Evolutionary conservation across 1,140 invertebrate genomes (phyloP).

Genomic region (Microvelia longipes): DNA sequence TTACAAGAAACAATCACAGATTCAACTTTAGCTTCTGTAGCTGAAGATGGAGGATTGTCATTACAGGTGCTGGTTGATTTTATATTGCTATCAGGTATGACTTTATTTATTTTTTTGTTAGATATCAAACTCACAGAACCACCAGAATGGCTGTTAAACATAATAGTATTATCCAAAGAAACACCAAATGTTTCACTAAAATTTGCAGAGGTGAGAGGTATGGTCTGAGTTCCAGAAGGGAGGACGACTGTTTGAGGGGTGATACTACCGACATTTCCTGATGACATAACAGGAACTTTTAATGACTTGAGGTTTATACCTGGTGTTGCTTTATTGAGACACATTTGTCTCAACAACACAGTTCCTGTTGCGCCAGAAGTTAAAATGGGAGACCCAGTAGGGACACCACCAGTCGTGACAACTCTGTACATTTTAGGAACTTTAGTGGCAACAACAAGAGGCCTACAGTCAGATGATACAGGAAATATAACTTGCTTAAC

Average conservation of each 20-base stretch:
- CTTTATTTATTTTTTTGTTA: neutral
- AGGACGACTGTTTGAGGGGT: slow-evolving; percentile 22
- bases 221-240: slow-evolving; percentile 17
- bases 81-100: no score
- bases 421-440: slow-evolving; percentile 24
- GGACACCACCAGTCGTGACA: slow-evolving; percentile 20
- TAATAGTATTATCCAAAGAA: slow-evolving; percentile 18
- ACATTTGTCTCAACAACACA: slow-evolving; percentile 22
- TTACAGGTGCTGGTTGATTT: no score
- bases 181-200: slow-evolving; percentile 16
- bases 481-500: slow-evolving; percentile 24
- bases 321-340: slow-evolving; percentile 17
- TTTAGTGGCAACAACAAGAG: slow-evolving; percentile 21
- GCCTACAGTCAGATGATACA: slow-evolving; percentile 20
- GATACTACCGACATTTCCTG: slow-evolving; percentile 13
- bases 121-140: neutral
- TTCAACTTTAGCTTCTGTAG: neutral
- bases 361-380: slow-evolving; percentile 16
- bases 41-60: neutral
- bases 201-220: slow-evolving; percentile 15
- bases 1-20: neutral
- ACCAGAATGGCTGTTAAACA: slow-evolving; percentile 18
- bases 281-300: slow-evolving; percentile 20
- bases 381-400: slow-evolving; percentile 19
- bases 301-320: slow-evolving; percentile 20